Conservation (phyloP, 2,888 invertebrate species). For the Thymelicus acteon region DNA sequence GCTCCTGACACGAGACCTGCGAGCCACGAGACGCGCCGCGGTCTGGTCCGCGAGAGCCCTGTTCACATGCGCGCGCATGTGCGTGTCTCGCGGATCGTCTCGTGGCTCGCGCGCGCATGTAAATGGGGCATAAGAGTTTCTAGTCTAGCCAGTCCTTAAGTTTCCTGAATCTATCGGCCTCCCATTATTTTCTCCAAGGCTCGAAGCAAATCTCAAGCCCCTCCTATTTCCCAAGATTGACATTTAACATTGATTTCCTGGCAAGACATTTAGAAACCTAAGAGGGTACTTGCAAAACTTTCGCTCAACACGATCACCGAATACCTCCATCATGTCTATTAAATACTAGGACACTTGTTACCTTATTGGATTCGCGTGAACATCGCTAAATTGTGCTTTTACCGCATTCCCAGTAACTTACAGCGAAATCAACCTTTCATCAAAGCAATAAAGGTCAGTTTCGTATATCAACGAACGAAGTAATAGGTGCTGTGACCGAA, state of each 20-base stretch:
- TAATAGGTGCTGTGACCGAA: slow-evolving; percentile 24
- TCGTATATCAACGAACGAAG: not conserved
- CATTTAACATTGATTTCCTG: not conserved
- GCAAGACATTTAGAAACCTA: slow-evolving; percentile 17
- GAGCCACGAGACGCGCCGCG: too few species aligned
- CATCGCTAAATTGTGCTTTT: slow-evolving; percentile 18
- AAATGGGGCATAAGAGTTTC: too few species aligned
- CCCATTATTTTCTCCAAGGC: too few species aligned
- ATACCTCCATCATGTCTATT: slow-evolving; percentile 16
- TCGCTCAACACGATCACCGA: slow-evolving; percentile 12
- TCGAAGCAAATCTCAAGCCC: too few species aligned
- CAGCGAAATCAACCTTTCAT: not conserved
- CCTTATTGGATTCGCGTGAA: slow-evolving; percentile 29
- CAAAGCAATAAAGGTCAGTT: not conserved
- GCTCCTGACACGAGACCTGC: too few species aligned
- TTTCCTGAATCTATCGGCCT: too few species aligned
- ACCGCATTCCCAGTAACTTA: slow-evolving; percentile 10
- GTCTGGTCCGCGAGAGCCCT: too few species aligned
- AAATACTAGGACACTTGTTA: slow-evolving; percentile 30
- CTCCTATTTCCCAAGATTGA: too few species aligned
- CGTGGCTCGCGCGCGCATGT: too few species aligned
- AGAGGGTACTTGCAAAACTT: not conserved
- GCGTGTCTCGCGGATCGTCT: too few species aligned
- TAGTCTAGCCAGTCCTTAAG: too few species aligned
- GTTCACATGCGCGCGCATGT: too few species aligned